Conservation (phyloP, 2,113 vertebrate genomes). For the Corythaeola cristata region DNA sequence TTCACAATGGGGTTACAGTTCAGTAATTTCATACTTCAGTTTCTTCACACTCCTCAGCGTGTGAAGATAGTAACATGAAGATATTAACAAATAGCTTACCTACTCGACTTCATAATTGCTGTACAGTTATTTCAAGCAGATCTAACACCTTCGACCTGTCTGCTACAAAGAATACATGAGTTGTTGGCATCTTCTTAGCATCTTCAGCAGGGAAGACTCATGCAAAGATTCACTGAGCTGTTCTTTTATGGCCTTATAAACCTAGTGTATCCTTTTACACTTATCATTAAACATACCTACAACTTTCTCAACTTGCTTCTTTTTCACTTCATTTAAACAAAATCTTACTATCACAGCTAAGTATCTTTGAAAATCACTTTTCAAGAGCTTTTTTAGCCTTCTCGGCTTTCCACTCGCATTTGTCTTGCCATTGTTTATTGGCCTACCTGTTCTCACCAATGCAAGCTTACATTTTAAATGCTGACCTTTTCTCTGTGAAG, state of each 20-base stretch:
- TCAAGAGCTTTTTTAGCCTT: not conserved
- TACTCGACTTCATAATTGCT: not conserved
- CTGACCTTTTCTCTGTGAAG: not conserved
- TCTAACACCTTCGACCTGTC: not conserved
- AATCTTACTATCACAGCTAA: not conserved
- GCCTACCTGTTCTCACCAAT: not conserved
- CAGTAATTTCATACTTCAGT: not conserved
- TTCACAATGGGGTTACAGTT: not conserved
- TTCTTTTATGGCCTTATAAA: not conserved
- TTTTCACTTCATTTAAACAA: not conserved
- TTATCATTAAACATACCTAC: not conserved
- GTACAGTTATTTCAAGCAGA: not conserved
- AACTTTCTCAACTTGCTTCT: not conserved
- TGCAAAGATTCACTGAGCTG: not conserved
- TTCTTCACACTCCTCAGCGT: fast-evolving
- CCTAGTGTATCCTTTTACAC: not conserved
- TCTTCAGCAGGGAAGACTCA: not conserved
- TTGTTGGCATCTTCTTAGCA: not conserved
- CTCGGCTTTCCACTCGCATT: not conserved
- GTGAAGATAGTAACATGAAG: not conserved
- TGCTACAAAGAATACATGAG: not conserved
- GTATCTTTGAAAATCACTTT: not conserved
- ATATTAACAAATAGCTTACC: not conserved
- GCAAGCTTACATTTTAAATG: not conserved
- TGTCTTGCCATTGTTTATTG: not conserved